These are phyloP conservation scores for Brenthis ino DNA, from an alignment of 2,888 invertebrate species.

Conservation along the genomic window DNA sequence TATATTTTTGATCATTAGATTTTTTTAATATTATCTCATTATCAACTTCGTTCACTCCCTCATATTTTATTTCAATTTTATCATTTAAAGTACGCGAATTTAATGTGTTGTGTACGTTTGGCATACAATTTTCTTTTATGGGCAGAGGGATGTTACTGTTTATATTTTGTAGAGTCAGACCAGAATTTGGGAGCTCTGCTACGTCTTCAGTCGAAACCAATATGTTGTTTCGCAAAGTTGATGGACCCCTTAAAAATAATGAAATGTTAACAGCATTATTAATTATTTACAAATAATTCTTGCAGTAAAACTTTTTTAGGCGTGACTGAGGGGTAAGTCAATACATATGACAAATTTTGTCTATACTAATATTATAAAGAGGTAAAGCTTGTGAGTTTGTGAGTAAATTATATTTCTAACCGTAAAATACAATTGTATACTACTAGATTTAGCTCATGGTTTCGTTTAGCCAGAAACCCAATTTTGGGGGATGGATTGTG, in stretches of 20 bases:
- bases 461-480: too few species aligned
- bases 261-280: not conserved
- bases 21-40: not conserved
- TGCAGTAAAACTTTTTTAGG: too few species aligned
- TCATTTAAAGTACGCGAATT: not conserved
- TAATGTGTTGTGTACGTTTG: not conserved
- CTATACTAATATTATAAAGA: too few species aligned
- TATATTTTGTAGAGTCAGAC: not conserved
- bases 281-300: too few species aligned
- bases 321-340: too few species aligned
- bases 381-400: too few species aligned
- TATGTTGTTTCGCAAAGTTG: not conserved
- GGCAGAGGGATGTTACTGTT: conserved; percentile 9
- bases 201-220: conserved; percentile 2
- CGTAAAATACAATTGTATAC: too few species aligned
- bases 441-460: too few species aligned
- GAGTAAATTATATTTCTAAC: too few species aligned
- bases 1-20: not conserved
- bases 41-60: not conserved
- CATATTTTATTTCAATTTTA: not conserved
- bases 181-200: not conserved
- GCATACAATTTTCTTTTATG: not conserved
- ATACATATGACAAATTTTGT: too few species aligned
- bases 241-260: not conserved
- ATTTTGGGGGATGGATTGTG: too few species aligned